Evolutionary conservation across 35 echinoderm and acorn worm genomes (phyloP), one percentile per base, ranked within the genome.

Genomic region (Lytechinus pictus): DNA sequence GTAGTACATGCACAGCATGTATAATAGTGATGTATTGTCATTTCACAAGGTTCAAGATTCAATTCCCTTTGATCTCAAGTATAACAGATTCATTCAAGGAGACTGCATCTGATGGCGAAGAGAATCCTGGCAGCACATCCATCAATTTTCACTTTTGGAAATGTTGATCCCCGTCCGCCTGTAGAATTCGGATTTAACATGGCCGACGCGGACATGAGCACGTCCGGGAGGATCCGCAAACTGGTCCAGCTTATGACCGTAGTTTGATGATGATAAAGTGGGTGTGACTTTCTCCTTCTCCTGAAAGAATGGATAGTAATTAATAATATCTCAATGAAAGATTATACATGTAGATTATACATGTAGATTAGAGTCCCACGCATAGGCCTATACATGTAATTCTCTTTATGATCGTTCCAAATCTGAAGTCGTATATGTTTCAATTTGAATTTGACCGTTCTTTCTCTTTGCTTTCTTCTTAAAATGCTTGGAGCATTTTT

Each of bases 171-270:
- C 98, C 91, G 96, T 98, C 28, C 97, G 94, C 55, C 98, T 96
- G 92, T 97, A 99, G 89, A 99, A 99, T 71, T 99, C 97, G 52
- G 98, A 95, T 9, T 98, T 97, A 53, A 99, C 98, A 58, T 97
- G 97, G 29, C 96, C 96, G 12, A 99, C 94, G 19, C 98, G 94
- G 0, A 99, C 98, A 86, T 99, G 98, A 33, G 94, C 87, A 86
- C 98, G 91, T 52, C 95, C 98, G 24, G 98, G 98, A 16, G 95
- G 97, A 89, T 99, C 98, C 7, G 92, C 95, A 52, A 98, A 98
- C 4, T 94, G n/a, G 0, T 98, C 89, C 58, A 99, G 89, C 86
- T 94, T 96, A 94, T 99, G 98, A 55, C 98, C 98, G 60, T 97
- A 98, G 55, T 94, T 95, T 66, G 97, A 91, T 52, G 98, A 99